Conservation (phyloP, 2,797 vertebrate species). For the Danio jaintianensis region DNA sequence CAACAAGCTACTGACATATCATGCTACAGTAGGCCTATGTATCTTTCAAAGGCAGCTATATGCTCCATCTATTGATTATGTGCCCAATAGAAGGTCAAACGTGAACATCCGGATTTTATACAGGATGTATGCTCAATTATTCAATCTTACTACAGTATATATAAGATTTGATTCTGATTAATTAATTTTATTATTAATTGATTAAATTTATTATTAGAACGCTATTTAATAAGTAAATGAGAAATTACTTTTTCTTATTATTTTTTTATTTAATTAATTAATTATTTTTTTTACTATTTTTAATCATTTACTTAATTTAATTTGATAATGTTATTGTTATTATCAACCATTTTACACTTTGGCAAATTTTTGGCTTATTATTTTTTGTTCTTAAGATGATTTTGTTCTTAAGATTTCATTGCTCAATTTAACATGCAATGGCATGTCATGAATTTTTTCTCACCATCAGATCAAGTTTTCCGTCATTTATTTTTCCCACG, state of each 20-base stretch:
- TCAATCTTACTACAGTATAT: background rate
- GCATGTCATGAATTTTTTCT: no score
- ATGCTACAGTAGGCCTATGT: background rate
- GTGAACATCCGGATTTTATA: background rate
- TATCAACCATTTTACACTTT: no score
- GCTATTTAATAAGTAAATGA: background rate
- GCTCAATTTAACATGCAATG: no score
- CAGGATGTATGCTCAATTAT: background rate
- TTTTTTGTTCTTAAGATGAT: no score
- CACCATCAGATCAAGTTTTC: no score
- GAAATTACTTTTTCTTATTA: background rate
- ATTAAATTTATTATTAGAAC: background rate
- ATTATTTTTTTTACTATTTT: no score
- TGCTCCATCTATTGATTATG: constrained; percentile 1
- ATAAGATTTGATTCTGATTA: background rate
- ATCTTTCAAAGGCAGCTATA: background rate
- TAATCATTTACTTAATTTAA: no score
- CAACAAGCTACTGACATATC: background rate
- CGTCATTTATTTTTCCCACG: no score
- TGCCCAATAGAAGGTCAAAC: constrained; percentile 10
- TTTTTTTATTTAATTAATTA: no score
- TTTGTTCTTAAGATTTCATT: no score
- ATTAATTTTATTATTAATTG: background rate
- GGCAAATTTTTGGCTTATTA: no score
- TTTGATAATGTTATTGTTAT: no score